These are phyloP conservation scores for Elysia crispata DNA, from an alignment of 2,888 invertebrate genomes.

Conservation along the genomic window DNA sequence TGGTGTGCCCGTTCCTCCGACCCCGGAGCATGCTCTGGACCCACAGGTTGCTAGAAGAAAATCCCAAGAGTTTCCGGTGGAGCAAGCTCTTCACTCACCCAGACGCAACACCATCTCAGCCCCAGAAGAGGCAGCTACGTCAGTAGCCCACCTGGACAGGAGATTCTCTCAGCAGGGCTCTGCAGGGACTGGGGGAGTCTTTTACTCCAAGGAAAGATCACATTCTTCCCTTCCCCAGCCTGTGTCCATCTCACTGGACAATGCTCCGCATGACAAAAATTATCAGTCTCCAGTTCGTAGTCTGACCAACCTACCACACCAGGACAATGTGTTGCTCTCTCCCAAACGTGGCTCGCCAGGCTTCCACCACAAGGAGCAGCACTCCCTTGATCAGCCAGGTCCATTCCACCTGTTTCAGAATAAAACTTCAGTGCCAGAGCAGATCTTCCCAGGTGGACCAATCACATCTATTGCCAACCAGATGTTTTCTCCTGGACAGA, in stretches of 20 bases:
- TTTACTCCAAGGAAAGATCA: constrained; percentile 22
- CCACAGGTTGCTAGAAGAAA: constrained; percentile 40
- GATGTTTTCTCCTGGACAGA: no score
- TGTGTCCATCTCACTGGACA: constrained; percentile 46
- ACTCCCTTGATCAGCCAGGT: neutral
- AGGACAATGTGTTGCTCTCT: constrained; percentile 36
- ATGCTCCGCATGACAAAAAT: constrained; percentile 38
- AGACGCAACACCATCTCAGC: constrained; percentile 43
- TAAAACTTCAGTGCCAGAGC: no score
- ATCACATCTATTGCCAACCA: no score
- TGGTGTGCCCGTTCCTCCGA: neutral
- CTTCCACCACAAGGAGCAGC: neutral
- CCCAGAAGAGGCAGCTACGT: constrained; percentile 30
- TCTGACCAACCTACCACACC: constrained; percentile 42
- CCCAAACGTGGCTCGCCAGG: constrained; percentile 39
- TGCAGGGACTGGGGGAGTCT: constrained; percentile 1
- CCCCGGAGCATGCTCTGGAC: constrained; percentile 19
- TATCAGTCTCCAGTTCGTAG: constrained; percentile 42
- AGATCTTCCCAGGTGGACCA: no score
- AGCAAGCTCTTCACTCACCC: constrained; percentile 30
- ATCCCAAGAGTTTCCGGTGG: constrained; percentile 42
- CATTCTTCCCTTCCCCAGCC: constrained; percentile 41
- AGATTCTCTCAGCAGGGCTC: neutral
- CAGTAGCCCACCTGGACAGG: constrained; percentile 34
- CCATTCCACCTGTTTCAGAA: neutral